Percentiles rank a stretch among this genome's conserved stretches.
Evolutionary conservation across 2,888 invertebrate genomes (phyloP).

Genomic region (Lithophane ornitopus): DNA sequence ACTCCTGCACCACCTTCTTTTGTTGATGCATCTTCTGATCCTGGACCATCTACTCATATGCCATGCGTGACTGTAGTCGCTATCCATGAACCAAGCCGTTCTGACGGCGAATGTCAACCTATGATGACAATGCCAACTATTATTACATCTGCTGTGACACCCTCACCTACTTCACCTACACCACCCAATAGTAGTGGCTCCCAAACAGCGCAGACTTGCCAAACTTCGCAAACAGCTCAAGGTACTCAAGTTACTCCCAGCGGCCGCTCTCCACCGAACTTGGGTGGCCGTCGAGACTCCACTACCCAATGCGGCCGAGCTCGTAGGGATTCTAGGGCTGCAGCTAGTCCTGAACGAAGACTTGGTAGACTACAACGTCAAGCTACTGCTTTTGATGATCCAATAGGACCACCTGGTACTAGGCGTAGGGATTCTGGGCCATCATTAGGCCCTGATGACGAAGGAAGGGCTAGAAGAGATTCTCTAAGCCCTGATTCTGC

Average conservation of each 20-base stretch:
- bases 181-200: conserved; percentile 75
- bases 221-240: conserved; percentile 76
- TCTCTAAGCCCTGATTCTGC: conserved; percentile 98
- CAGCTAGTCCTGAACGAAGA: conserved; percentile 93
- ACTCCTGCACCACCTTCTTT: conserved; percentile 88
- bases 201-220: conserved; percentile 78
- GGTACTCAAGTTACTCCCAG: conserved; percentile 79
- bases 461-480: conserved; percentile 95
- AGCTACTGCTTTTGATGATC: conserved; percentile 97
- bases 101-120: conserved; percentile 92
- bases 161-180: conserved; percentile 95
- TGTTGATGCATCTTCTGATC: conserved; percentile 92
- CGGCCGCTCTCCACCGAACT: conserved; percentile 85
- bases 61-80: conserved; percentile 88
- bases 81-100: conserved; percentile 88
- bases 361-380: conserved; percentile 95
- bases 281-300: conserved; percentile 93
- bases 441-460: conserved; percentile 95
- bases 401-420: conserved; percentile 93
- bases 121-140: conserved; percentile 93
- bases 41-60: conserved; percentile 89
- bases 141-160: conserved; percentile 95
- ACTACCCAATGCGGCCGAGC: conserved; percentile 95
- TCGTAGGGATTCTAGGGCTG: conserved; percentile 92
- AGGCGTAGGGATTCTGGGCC: conserved; percentile 95